Evolutionary conservation across 2,113 vertebrate species (phyloP), one percentile per base, ranked within the genome.

Genomic region (Probosciger aterrimus): DNA sequence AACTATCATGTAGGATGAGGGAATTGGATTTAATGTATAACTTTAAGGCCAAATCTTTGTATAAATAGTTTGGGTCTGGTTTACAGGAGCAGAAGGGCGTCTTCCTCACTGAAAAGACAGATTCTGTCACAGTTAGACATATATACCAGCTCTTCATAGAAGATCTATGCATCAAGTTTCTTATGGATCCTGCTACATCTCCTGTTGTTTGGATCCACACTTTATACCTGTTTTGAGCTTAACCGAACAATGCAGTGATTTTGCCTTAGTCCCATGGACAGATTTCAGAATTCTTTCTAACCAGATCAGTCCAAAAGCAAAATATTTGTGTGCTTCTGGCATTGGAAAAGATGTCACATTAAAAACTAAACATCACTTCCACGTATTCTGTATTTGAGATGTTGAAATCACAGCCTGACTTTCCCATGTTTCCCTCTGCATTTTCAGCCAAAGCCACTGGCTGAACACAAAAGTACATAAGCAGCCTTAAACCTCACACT

Each of bases 361-460:
- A 78, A 82, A 88, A 92, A 82, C 30, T 31, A 82, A 65, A 14
- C 39, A 86, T 23, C 2, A 60, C 62, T 91, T 93, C 83, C 62
- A 92, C 22, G 44, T 31, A 82, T 82, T 73, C 64, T 76, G 65
- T 71, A 37, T 68, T 69, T 91, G 53, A 89, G 74, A 81, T 62
- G 77, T 49, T 87, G 91, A 71, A 89, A 92, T 93, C 74, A 71
- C 47, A 44, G 27, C 27, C 83, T 89, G 80, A 28, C 39, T 95
- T 78, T 73, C 52, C 86, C 43, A 10, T 82, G 43, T 68, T 93
- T 92, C 47, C 62, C 57, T 76, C 81, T 52, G 57, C 9, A 16
- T 82, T 85, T 92, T 62, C 89, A 95, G 94, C 95, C 94, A 95
- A 95, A 96, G 85, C 69, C 86, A 89, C 74, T 71, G 91, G 65